Base-by-base conservation (phyloP, 2,113 vertebrate genomes). In the Beaufortia kweichowensis region DNA sequence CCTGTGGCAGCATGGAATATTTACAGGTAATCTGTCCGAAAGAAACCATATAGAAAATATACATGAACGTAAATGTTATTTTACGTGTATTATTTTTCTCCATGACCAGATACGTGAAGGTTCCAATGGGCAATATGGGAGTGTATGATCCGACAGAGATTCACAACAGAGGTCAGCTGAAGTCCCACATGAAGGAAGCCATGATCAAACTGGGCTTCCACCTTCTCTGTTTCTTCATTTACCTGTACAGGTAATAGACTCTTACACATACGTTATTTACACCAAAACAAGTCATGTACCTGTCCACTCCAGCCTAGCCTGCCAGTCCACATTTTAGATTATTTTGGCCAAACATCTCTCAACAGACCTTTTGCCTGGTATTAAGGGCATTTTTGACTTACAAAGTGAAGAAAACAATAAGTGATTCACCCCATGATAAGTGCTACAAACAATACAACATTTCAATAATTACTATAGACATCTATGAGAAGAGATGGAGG, bases 201-300 rank as follows among this genome's bases (percentile, higher is more conserved):
- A 98, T 99, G 97, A 94, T 98, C 82, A 99, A 99, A 84, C 91
- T 99, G 41, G 97, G 97, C 31, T 99, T 98, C 91, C 95, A 99
- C 84, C 91, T 99, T 79, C 95, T 99, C 66, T 98, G 96, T 87
- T 99, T 99, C 91, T 99, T 99, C 88, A 98, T 99, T 88, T 99
- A 99, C 83, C 88, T 99, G 85, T 99, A 99, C 87, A 98, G 97
- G 97, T 98, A 86, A 53, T 46, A 53, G 7, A 53, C n/a, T n/a
- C 48, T 5, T n/a, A 53, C n/a, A 21, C 19, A n/a, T n/a, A 8
- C 1, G 5, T 21, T 7, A 17, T 21, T 2, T 53, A 7, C 48
- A 53, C 6, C 7, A 53, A 53, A 53, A 8, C 1, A 53, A 21
- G 21, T 21, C 2, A 48, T 48, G 15, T 10, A 39, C 6, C 6